Evolutionary conservation across 1,140 invertebrate species (phyloP).

Genomic region (Mylabris phalerata): DNA sequence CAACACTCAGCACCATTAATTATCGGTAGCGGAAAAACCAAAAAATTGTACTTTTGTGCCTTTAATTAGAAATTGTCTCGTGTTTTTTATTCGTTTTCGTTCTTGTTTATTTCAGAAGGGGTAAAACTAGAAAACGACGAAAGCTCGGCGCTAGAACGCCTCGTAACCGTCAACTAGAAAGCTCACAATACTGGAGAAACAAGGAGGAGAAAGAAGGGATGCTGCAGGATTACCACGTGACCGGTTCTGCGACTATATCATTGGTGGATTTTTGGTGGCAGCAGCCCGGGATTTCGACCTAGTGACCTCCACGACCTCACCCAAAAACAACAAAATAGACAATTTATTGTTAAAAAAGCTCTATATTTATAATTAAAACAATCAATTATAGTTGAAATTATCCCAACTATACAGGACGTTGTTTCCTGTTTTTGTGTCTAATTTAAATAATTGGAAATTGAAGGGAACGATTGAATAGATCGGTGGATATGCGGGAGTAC

Average conservation of each 20-base stretch:
- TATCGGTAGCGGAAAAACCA: neutral
- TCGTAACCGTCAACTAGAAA: slow-evolving; percentile 25
- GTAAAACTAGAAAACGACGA: neutral
- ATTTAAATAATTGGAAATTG: too few species aligned
- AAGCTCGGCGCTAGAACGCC: slow-evolving; percentile 18
- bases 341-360: neutral
- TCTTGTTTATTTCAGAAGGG: too few species aligned
- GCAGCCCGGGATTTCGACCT: slow-evolving; percentile 42
- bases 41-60: too few species aligned
- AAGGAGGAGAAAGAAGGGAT: slow-evolving; percentile 33
- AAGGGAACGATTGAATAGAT: too few species aligned
- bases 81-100: slow-evolving; percentile 1
- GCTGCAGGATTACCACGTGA: slow-evolving; percentile 39
- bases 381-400: too few species aligned
- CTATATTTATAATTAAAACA: too few species aligned
- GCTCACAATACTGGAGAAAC: slow-evolving; percentile 19
- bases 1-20: slow-evolving; percentile 15
- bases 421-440: too few species aligned
- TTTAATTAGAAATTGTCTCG: neutral
- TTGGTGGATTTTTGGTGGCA: slow-evolving; percentile 27
- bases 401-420: too few species aligned
- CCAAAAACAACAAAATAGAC: slow-evolving; percentile 17
- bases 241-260: slow-evolving; percentile 13
- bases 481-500: too few species aligned
- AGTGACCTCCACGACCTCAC: slow-evolving; percentile 41